A percentile compares a stretch with the other conserved stretches of the same genome.
phyloP scores from a whole-genome alignment of 30 jellyfish, hydroid and myxozoan species.

The Hydractinia symbiolongicarpus region DNA sequence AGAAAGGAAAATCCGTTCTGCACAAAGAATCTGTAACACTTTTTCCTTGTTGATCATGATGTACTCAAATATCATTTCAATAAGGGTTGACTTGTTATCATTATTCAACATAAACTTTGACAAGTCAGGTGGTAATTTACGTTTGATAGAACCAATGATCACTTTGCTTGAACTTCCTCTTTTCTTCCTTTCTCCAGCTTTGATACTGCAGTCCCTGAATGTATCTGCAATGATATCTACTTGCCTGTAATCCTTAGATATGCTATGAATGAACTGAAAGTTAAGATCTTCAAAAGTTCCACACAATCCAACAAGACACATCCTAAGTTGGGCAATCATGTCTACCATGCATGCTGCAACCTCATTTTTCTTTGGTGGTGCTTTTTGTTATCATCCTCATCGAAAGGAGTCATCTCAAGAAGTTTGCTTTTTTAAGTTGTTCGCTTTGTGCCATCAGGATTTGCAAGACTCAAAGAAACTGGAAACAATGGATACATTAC shows the following conservation, averaged over 20 bases:
- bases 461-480: conserved; percentile 38
- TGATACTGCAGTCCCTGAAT: conserved; percentile 23
- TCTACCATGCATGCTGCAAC: too few species aligned
- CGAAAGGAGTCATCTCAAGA: conserved; percentile 4
- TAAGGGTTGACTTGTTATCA: neutral
- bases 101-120: neutral
- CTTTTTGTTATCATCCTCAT: neutral
- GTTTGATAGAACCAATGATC: neutral
- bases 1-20: neutral
- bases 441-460: conserved; percentile 44
- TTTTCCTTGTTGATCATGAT: conserved; percentile 6
- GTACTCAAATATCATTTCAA: neutral
- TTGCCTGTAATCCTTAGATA: conserved; percentile 31
- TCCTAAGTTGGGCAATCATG: conserved; percentile 1
- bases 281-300: conserved; percentile 37
- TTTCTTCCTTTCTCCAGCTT: conserved; percentile 11
- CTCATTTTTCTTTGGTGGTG: neutral
- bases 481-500: conserved; percentile 32
- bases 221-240: conserved; percentile 45
- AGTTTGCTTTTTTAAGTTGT: conserved; percentile 35
- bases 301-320: neutral
- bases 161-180: neutral
- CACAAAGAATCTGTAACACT: neutral
- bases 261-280: neutral
- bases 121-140: neutral